Percentiles rank a stretch among this genome's conserved stretches.
Evolutionary conservation across 2,888 invertebrate species (phyloP).

Genomic region (Parascotia fuliginaria): DNA sequence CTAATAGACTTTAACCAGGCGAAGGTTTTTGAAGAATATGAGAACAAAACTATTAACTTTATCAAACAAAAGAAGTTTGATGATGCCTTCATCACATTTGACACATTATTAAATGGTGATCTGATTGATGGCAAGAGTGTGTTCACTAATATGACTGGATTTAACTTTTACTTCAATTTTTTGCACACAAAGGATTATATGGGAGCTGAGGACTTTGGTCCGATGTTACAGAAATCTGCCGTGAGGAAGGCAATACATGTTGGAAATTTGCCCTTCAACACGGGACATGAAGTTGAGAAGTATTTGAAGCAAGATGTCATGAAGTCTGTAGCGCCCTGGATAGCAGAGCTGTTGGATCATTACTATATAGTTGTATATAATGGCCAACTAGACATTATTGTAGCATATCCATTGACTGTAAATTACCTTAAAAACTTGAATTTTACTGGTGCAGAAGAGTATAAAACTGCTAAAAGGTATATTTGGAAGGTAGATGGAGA

Average conservation of each 20-base stretch:
- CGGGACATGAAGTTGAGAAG: conserved; percentile 88
- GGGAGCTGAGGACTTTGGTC: conserved; percentile 81
- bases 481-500: conserved; percentile 89
- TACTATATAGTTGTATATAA: conserved; percentile 93
- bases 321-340: conserved; percentile 91
- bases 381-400: conserved; percentile 96
- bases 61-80: conserved; percentile 88
- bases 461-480: conserved; percentile 87
- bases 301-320: conserved; percentile 91
- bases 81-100: conserved; percentile 90
- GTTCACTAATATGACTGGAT: conserved; percentile 91
- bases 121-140: conserved; percentile 85
- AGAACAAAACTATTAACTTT: conserved; percentile 83
- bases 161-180: conserved; percentile 91
- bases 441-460: conserved; percentile 88
- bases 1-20: conserved; percentile 88
- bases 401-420: conserved; percentile 94
- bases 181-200: conserved; percentile 86
- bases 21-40: conserved; percentile 86
- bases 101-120: conserved; percentile 89
- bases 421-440: conserved; percentile 90
- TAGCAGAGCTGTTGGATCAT: conserved; percentile 88
- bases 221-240: conserved; percentile 87
- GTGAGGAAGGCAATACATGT: conserved; percentile 93
- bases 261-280: conserved; percentile 90